phyloP scores from a whole-genome alignment of 2,113 vertebrate species.

The Platichthys stellatus region DNA sequence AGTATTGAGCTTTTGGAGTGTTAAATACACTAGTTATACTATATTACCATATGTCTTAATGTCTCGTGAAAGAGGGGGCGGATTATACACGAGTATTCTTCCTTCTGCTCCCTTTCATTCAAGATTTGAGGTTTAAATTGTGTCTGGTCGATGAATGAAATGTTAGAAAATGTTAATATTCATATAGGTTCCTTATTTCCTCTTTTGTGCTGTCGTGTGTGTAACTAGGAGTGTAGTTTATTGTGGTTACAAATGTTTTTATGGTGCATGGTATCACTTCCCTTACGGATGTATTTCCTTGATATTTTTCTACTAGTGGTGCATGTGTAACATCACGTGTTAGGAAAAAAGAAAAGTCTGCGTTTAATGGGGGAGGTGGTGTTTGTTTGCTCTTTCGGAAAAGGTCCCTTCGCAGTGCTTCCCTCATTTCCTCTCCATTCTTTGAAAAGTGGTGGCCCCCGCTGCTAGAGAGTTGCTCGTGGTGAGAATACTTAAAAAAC shows the following conservation, averaged over 20 bases:
- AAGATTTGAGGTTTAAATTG: too few species aligned
- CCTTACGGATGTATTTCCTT: not conserved
- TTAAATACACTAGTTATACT: too few species aligned
- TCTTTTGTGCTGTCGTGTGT: too few species aligned
- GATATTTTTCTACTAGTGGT: not conserved
- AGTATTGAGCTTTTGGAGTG: not conserved
- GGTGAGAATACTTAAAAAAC: conserved; percentile 23
- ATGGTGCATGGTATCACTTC: not conserved
- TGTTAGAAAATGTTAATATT: too few species aligned
- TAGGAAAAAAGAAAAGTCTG: not conserved
- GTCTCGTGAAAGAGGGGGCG: too few species aligned
- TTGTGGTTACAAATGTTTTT: too few species aligned
- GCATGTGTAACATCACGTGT: not conserved
- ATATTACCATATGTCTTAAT: too few species aligned
- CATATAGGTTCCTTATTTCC: too few species aligned
- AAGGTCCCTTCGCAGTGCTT: conserved; percentile 30
- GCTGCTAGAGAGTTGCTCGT: conserved; percentile 30
- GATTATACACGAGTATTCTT: too few species aligned
- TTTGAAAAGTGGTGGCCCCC: conserved; percentile 22
- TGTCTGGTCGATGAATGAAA: too few species aligned
- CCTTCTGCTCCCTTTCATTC: too few species aligned
- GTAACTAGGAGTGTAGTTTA: too few species aligned
- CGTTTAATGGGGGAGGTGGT: not conserved
- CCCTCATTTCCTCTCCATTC: conserved; percentile 31
- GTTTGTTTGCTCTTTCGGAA: conserved; percentile 39